phyloP scores from a whole-genome alignment of 2,797 vertebrate genomes.

The Pachyuromys duprasi region DNA sequence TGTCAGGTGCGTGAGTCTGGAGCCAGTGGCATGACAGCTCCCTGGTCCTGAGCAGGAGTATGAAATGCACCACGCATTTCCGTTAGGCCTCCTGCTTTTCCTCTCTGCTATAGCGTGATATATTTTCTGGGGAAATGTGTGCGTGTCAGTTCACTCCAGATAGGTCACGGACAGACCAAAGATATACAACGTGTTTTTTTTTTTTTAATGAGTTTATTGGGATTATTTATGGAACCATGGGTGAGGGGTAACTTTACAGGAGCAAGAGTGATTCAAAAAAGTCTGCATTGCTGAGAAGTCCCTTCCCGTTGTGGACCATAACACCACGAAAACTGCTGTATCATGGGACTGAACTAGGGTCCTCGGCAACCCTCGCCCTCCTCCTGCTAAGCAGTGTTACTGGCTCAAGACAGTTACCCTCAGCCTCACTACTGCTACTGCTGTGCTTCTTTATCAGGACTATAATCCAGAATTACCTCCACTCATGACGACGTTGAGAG shows the following conservation, averaged over 20 bases:
- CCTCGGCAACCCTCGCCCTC: neutral
- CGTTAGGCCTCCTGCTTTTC: neutral
- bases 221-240: neutral
- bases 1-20: neutral
- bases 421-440: neutral
- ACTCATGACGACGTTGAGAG: neutral
- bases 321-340: neutral
- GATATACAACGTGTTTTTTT: neutral
- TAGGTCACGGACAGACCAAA: neutral
- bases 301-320: neutral
- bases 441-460: neutral
- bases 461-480: neutral
- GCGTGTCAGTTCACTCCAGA: neutral
- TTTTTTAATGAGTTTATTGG: neutral
- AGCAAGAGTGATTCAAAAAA: no score
- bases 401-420: neutral
- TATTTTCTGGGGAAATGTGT: neutral
- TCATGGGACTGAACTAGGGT: neutral
- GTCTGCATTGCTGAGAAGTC: no score
- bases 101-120: neutral
- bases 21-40: neutral
- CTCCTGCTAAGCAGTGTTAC: neutral
- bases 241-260: no score
- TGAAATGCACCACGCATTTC: neutral
- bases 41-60: neutral